Evolutionary conservation across 2,797 vertebrate species (phyloP).

Genomic region (Sparidentex hasta): DNA sequence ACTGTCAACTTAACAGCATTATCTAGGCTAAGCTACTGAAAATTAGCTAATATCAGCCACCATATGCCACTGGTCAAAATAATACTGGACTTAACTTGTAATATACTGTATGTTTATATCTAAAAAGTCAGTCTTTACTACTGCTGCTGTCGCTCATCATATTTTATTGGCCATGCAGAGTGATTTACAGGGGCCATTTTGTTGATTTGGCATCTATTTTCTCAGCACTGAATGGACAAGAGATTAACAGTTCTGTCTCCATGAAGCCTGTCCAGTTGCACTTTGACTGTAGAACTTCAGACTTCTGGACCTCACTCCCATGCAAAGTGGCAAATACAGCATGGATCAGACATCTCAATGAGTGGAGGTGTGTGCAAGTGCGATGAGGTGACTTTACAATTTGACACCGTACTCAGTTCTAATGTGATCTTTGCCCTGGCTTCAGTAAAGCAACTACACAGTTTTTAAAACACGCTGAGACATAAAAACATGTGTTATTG

Average conservation of each 20-base stretch:
- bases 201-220: constrained; percentile 39
- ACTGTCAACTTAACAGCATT: neutral
- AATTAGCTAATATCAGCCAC: neutral
- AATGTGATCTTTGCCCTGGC: neutral
- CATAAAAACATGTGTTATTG: constrained; percentile 33
- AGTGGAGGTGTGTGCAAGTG: constrained; percentile 13
- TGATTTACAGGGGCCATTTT: neutral
- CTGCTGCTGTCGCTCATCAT: neutral
- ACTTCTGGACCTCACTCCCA: constrained; percentile 41
- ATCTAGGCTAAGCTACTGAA: neutral
- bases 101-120: too few relatives aligned
- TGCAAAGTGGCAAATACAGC: constrained; percentile 56
- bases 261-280: neutral
- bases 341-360: constrained; percentile 39
- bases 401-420: neutral
- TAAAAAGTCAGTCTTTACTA: neutral
- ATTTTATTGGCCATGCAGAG: neutral
- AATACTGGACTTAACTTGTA: too few relatives aligned
- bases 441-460: constrained; percentile 25
- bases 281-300: neutral
- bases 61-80: neutral
- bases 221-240: constrained; percentile 27
- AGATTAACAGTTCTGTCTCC: neutral
- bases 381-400: constrained; percentile 37
- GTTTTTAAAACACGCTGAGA: constrained; percentile 31